A percentile compares a stretch with the other conserved stretches of the same genome.
phyloP scores from a whole-genome alignment of 53 echinoderm and acorn worm genomes.

The Holothuria scabra region DNA sequence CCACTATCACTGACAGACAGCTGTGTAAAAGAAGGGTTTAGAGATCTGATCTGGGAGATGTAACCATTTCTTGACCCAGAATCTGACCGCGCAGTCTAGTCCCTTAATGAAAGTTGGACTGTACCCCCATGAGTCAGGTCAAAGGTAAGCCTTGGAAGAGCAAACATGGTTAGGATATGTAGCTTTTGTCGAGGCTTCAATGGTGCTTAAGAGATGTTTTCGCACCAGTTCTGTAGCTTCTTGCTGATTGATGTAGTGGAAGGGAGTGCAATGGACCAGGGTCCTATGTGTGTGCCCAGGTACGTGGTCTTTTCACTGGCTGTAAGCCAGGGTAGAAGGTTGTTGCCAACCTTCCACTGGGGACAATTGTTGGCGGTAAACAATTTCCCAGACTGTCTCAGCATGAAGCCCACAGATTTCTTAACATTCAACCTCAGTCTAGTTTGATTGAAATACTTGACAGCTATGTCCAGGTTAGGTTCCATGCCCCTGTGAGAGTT shows the following conservation, averaged over 20 bases:
- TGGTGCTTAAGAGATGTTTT: neutral
- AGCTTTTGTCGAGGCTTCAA: conserved; percentile 6
- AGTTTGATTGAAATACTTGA: neutral
- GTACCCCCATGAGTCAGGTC: conserved; percentile 14
- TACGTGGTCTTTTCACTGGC: neutral
- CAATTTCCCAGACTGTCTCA: neutral
- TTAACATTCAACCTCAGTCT: neutral
- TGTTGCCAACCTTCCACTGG: neutral
- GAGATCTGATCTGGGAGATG: neutral
- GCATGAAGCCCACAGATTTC: conserved; percentile 16
- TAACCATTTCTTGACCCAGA: neutral
- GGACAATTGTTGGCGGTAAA: neutral
- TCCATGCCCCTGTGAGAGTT: neutral
- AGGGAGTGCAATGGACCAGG: neutral
- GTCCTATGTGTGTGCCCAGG: neutral
- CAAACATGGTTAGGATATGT: neutral
- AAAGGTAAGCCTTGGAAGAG: neutral
- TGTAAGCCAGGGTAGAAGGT: neutral
- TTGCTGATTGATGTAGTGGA: neutral
- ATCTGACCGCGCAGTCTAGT: neutral
- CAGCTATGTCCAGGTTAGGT: neutral
- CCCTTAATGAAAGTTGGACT: neutral
- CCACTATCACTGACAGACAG: neutral
- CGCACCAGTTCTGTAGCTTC: neutral
- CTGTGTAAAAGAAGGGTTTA: neutral